Conservation (phyloP, 2,888 invertebrate genomes). For the Hyposoter didymator region DNA sequence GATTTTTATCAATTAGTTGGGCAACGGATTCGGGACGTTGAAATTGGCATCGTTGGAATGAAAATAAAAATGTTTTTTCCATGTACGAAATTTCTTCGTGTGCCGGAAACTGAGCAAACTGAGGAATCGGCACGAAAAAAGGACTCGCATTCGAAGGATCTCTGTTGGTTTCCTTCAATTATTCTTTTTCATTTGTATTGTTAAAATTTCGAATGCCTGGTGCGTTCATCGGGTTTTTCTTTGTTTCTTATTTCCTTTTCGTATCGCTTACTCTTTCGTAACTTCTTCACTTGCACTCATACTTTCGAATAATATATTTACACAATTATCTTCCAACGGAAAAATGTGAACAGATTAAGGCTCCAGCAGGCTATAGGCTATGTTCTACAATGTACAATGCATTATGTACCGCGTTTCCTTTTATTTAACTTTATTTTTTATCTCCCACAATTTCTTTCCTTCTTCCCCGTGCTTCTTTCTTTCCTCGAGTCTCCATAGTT, state of each 20-base stretch:
- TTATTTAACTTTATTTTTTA: conserved; percentile 72
- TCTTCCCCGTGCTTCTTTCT: conserved; percentile 69
- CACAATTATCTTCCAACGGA: conserved; percentile 82
- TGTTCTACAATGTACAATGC: conserved; percentile 84
- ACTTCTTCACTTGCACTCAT: conserved; percentile 78
- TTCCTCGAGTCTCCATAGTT: conserved; percentile 76
- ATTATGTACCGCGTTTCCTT: conserved; percentile 81
- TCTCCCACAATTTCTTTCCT: conserved; percentile 62
- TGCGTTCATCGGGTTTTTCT: conserved; percentile 42
- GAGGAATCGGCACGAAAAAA: neutral
- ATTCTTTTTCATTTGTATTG: conserved; percentile 2
- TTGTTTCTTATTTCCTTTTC: conserved; percentile 46
- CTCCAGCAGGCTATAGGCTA: conserved; percentile 84
- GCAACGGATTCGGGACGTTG: neutral
- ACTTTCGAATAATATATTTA: conserved; percentile 83
- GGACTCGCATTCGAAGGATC: neutral
- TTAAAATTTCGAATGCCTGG: conserved; percentile 74
- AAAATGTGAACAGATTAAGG: conserved; percentile 84
- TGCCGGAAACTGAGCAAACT: neutral
- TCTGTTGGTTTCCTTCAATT: conserved; percentile 70
- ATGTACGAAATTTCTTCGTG: neutral
- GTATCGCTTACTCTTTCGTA: conserved; percentile 24
- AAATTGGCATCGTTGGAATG: neutral
- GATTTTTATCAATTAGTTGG: neutral
- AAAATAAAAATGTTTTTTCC: neutral